Percentiles rank a stretch among this genome's conserved stretches.
phyloP scores from a whole-genome alignment of 1,140 invertebrate genomes.

The Nomia melanderi region DNA sequence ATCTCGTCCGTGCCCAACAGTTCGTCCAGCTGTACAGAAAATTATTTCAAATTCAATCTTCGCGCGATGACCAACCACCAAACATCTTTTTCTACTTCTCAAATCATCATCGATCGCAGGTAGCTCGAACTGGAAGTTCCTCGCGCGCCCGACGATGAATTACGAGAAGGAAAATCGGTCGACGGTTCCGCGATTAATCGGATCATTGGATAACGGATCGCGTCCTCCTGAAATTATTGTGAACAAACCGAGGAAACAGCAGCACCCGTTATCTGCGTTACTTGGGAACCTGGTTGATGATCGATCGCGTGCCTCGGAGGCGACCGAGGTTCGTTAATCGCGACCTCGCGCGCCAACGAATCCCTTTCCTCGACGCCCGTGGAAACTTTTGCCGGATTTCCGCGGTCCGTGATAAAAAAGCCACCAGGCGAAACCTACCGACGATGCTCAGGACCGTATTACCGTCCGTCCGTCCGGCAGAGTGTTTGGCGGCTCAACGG shows the following conservation, averaged over 20 bases:
- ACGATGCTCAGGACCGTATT: conserved; percentile 33
- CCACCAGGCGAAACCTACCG: conserved; percentile 34
- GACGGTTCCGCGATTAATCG: background rate
- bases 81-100: background rate
- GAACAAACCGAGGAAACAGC: background rate
- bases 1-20: conserved; percentile 77
- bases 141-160: too few species aligned
- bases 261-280: background rate
- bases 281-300: too few species aligned
- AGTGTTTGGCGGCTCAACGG: too few species aligned
- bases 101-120: conserved; percentile 1
- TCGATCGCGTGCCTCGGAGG: background rate
- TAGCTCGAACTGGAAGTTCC: background rate
- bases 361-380: too few species aligned
- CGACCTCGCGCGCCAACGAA: background rate
- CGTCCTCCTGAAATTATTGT: too few species aligned
- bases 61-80: background rate
- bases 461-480: background rate
- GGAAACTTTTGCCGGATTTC: conserved; percentile 51
- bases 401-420: conserved; percentile 43
- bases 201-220: too few species aligned
- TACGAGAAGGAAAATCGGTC: too few species aligned
- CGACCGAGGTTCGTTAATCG: background rate
- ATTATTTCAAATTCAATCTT: background rate
- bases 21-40: conserved; percentile 74